Conservation (phyloP, 2,797 vertebrate genomes). For the Etheostoma perlongum region DNA sequence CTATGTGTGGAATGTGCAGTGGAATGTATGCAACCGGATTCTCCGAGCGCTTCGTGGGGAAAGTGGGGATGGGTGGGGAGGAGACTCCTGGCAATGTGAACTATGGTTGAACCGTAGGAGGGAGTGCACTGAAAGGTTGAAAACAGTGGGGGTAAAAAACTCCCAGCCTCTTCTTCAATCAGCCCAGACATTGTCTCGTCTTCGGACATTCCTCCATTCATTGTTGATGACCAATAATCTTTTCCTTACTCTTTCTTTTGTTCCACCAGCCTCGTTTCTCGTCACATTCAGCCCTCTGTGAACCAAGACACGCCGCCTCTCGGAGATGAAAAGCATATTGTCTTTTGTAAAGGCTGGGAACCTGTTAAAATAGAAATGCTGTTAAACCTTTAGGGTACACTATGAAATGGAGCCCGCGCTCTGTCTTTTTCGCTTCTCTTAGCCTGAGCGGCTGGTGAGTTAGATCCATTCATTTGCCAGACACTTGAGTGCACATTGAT, state of each 20-base stretch:
- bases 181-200: conserved; percentile 40
- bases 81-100: conserved; percentile 66
- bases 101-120: conserved; percentile 72
- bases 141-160: conserved; percentile 67
- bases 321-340: conserved; percentile 49
- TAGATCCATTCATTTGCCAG: conserved; percentile 60
- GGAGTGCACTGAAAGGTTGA: conserved; percentile 68
- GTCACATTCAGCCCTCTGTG: conserved; percentile 46
- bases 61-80: conserved; percentile 25
- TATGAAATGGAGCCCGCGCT: conserved; percentile 22
- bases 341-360: conserved; percentile 37
- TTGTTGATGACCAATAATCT: conserved; percentile 48
- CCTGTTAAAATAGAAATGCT: conserved; percentile 35
- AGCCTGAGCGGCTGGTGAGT: conserved; percentile 17
- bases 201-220: conserved; percentile 54
- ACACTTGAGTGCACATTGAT: conserved; percentile 75
- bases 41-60: conserved; percentile 26
- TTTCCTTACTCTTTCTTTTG: conserved; percentile 8
- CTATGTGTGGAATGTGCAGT: conserved; percentile 46
- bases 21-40: conserved; percentile 56
- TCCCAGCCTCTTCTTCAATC: conserved; percentile 58
- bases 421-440: conserved; percentile 12
- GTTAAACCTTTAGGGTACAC: conserved; percentile 49
- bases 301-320: conserved; percentile 33
- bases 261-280: conserved; percentile 34